Evolutionary conservation across 2,113 vertebrate species (phyloP), one percentile per base, ranked within the genome.

Genomic region (Leiothrix lutea): DNA sequence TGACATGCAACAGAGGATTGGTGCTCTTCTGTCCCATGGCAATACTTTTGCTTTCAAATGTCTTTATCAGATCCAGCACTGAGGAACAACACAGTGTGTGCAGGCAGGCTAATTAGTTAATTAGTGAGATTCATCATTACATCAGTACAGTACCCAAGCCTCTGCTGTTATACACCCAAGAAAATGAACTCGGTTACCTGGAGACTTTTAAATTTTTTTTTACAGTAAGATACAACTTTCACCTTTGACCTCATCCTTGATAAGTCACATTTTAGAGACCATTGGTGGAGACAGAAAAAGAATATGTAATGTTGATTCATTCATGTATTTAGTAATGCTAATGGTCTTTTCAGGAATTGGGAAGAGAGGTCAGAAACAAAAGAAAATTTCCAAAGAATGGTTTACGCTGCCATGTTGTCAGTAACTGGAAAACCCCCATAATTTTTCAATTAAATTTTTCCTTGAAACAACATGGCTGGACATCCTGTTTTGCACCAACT

Each of bases 101-200:
- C 56, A 80, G 77, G 77, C 86, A 66, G 65, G 26, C n/a, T 82
- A 94, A 92, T 87, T 87, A 94, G 75, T 87, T 73, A 4, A 6
- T 91, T 85, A 88, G 45, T 61, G 94, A 90, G 62, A 40, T 69
- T 92, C 91, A 80, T 82, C 56, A 80, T 36, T 86, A 36, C 31
- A 85, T 80, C 69, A 79, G 50, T 64, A 48, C 35, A 50, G 71
- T 40, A 70, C 31, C 28, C 18, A 20, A 65, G 16, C 31, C 29
- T 92, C 40, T 67, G 53, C 26, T 45, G 35, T 35, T 64, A 56
- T 47, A 29, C 58, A 80, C 54, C 14, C 56, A 67, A 60, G 35
- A 91, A 78, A 78, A 40, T 4, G 4, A 48, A 44, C 40, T 61
- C 40, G 38, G 14, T 47, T 35, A 53, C 29, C n/a, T 48, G 50